Evolutionary conservation across 2,797 vertebrate genomes (phyloP).

Genomic region (Sylvia borin): DNA sequence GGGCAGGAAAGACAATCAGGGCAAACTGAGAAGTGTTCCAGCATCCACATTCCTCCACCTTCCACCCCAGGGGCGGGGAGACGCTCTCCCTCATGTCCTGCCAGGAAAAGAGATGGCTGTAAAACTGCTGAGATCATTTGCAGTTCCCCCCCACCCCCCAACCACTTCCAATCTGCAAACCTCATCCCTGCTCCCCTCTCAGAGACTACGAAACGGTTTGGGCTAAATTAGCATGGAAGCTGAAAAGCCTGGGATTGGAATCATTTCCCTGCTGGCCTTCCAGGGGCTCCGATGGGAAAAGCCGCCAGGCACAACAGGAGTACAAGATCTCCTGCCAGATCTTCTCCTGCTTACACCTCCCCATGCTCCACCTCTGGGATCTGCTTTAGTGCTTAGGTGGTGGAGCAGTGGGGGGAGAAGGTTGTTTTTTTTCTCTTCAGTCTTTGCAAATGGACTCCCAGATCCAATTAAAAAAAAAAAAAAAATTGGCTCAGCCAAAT

Average conservation of each 20-base stretch:
- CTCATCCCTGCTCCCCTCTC: conserved; percentile 72
- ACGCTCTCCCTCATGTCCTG: not conserved
- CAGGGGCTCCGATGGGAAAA: not conserved
- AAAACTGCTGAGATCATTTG: conserved; percentile 67
- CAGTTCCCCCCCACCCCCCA: not conserved
- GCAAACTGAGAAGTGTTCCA: not conserved
- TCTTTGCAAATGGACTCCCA: not conserved
- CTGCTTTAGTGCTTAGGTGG: conserved; percentile 54
- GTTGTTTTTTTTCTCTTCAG: conserved; percentile 9
- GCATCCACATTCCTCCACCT: not conserved
- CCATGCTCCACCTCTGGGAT: not conserved
- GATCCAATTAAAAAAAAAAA: not conserved
- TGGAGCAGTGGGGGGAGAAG: not conserved
- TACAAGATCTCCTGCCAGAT: not conserved
- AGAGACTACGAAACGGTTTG: conserved; percentile 71
- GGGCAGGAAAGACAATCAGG: conserved; percentile 23
- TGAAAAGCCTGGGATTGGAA: conserved; percentile 62
- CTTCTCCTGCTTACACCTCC: conserved; percentile 9
- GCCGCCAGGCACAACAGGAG: conserved; percentile 12
- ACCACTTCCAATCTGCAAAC: conserved; percentile 71
- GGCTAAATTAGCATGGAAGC: conserved; percentile 77
- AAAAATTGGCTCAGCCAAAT: not conserved
- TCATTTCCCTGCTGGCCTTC: not conserved
- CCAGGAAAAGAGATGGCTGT: conserved; percentile 54
- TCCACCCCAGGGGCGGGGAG: not conserved